Base-by-base conservation (phyloP, 2,113 vertebrate species). In the Sebastes fasciatus region DNA sequence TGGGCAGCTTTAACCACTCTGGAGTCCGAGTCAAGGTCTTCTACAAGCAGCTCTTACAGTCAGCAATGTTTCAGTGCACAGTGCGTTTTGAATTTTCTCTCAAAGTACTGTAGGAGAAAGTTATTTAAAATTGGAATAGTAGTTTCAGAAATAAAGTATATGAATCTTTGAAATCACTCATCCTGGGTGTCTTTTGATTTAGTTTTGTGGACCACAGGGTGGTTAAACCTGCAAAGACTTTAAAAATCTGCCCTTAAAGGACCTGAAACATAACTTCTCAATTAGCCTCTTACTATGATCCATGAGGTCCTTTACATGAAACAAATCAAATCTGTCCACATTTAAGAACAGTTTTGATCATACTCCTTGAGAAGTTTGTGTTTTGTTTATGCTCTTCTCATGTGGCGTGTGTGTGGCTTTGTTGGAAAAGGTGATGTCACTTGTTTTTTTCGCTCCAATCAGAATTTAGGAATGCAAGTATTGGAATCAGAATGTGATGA, bases 1-100 rank as follows among this genome's bases (percentile, higher is more conserved):
- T 79, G 67, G 79, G 80, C 85, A 64, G 86, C 76, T 84, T 87
- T 73, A 82, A 80, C 66, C 54, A 74, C 81, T 62, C 54, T 49
- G 23, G 10, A 86, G 85, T 74, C 80, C 13, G 42, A 87, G 91
- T 90, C 91, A 94, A 94, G 90, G 93, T 93, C 92, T 80, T 82
- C 54, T 45, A 46, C 63, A 73, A 45, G 45, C 17, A 64, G 70
- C 74, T 63, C 45, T 13, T 64, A 54, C 40, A 75, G 86, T 91
- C 86, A 91, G 88, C 89, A 86, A n/a, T 84, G 78, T 86, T 64
- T 80, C 62, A 55, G 64, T 34, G 46, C 64, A 61, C 51, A 55
- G 40, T 74, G 57, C 62, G 46, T 76, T 40, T 34, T 69, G 23
- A 63, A 84, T 43, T 84, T 65, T 54, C 10, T 49, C 43, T 66